Evolutionary conservation across 1,140 invertebrate species (phyloP).

Genomic region (Parasteatoda tepidariorum): DNA sequence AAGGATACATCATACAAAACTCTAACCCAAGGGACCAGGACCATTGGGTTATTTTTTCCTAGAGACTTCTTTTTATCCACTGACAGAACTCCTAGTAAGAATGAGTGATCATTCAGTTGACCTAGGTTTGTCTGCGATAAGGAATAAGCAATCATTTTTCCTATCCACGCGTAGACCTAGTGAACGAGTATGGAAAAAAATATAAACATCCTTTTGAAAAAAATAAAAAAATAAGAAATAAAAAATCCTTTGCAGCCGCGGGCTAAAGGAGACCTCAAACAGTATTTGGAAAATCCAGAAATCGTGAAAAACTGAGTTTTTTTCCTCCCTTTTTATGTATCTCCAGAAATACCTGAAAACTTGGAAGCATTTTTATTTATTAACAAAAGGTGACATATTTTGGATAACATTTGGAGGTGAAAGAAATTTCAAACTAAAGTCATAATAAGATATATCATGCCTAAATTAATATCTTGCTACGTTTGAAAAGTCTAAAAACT

Average conservation of each 20-base stretch:
- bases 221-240: background rate
- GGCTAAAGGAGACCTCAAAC: conserved; percentile 37
- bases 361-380: background rate
- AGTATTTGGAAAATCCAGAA: conserved; percentile 2
- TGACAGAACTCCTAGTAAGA: conserved; percentile 9
- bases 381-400: background rate
- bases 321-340: background rate
- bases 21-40: conserved; percentile 7
- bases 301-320: background rate
- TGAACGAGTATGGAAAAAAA: background rate
- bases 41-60: conserved; percentile 5
- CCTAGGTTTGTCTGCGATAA: conserved; percentile 23
- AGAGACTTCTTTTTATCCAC: conserved; percentile 15
- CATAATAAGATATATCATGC: background rate
- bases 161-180: background rate
- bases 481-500: too few species aligned
- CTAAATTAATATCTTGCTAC: too few species aligned
- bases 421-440: background rate
- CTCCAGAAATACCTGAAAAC: background rate
- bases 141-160: conserved; percentile 53
- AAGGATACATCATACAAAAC: conserved; percentile 27
- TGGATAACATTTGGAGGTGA: background rate
- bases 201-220: conserved; percentile 10
- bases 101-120: conserved; percentile 41
- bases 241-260: conserved; percentile 4